Base-by-base conservation (phyloP, 2,113 vertebrate genomes). In the Orthonyx spaldingii region DNA sequence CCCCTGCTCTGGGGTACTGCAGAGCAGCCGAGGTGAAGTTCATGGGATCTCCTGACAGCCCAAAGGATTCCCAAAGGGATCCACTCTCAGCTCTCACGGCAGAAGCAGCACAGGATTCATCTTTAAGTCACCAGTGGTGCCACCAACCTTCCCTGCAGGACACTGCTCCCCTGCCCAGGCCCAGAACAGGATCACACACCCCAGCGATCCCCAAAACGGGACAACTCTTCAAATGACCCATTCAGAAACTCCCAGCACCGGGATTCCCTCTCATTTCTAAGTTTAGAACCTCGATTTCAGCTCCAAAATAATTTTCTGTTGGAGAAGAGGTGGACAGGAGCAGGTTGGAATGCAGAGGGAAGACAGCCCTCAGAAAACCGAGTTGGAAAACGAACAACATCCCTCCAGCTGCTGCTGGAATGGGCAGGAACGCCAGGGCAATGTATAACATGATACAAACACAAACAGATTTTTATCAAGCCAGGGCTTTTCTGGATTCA, bases 171-270 rank as follows among this genome's bases (percentile, higher is more conserved):
- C 39, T 47, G 30, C 70, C 76, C 59, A 18, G 22, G 23, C 22
- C 20, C 65, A 65, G 46, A 42, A 5, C 7, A 2, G 50, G 15
- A 9, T 7, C 66, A 44, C 32, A 9, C 4, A 0, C 16, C 35
- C 6, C 19, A 57, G 0, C 0, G 1, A 32, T 15, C 70, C 41
- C 46, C 56, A 28, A 11, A 63, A 20, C 0, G 24, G 52, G 42
- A 10, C 12, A 30, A 2, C 12, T 14, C 37, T 22, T 46, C 12
- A 26, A 49, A 23, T 0, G 1, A 20, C 2, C 10, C 28, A 0
- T 3, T 11, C 68, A 53, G 55, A 27, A 69, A 22, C 17, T 5
- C 60, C 14, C 17, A 35, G 50, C 18, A 11, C 2, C 1, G 61
- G 44, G 33, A 49, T 23, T 41, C 60, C 39, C 56, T 47, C 64